phyloP scores from a whole-genome alignment of 1,140 invertebrate species.

The Macrotrachela quadricornifera region DNA sequence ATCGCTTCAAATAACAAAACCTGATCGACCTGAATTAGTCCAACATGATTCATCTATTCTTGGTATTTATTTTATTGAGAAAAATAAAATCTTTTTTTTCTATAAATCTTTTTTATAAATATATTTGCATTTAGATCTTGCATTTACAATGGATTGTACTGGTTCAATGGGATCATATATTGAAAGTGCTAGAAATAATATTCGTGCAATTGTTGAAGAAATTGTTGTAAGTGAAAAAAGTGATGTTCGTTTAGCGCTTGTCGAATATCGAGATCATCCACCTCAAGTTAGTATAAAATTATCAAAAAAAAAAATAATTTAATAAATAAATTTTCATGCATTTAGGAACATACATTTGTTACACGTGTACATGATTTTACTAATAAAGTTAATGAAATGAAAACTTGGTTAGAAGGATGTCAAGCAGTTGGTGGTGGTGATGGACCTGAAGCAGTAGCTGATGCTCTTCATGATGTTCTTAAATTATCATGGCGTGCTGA shows the following conservation, averaged over 20 bases:
- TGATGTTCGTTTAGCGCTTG: slow-evolving; percentile 17
- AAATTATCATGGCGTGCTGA: slow-evolving; percentile 17
- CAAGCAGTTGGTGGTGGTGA: slow-evolving; percentile 18
- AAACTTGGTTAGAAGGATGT: slow-evolving; percentile 15
- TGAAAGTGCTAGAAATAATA: slow-evolving; percentile 14
- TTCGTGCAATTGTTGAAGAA: slow-evolving; percentile 18
- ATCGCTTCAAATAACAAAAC: too few species aligned
- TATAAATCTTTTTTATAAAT: too few species aligned
- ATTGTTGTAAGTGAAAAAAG: slow-evolving; percentile 17
- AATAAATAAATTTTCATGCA: too few species aligned
- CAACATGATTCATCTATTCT: too few species aligned
- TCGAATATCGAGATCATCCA: slow-evolving; percentile 21
- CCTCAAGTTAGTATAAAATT: too few species aligned
- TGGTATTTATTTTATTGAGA: too few species aligned
- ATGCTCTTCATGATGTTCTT: slow-evolving; percentile 16
- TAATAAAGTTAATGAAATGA: slow-evolving; percentile 14
- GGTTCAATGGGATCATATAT: slow-evolving; percentile 22
- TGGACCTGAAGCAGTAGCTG: slow-evolving; percentile 19
- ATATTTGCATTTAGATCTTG: slow-evolving; percentile 14
- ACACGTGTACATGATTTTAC: slow-evolving; percentile 20
- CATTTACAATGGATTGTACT: slow-evolving; percentile 20
- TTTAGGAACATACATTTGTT: slow-evolving; percentile 15
- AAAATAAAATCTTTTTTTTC: too few species aligned
- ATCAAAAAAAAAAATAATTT: too few species aligned
- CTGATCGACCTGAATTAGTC: too few species aligned